Conservation (phyloP, 2,113 vertebrate species). For the Elephantulus edwardii region DNA sequence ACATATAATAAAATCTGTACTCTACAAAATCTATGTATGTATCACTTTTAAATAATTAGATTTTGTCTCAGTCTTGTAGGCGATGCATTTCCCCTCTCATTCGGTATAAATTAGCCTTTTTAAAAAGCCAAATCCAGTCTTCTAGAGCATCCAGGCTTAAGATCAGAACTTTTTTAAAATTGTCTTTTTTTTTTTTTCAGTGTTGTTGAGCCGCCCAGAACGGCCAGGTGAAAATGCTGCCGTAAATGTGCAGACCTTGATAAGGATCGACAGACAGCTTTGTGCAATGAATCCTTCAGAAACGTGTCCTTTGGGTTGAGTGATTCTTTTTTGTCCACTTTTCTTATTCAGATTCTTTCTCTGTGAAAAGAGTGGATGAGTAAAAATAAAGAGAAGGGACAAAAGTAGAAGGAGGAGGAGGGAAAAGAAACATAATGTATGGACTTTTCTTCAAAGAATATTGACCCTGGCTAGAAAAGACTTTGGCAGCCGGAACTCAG, state of each 20-base stretch:
- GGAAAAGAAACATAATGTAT: background rate
- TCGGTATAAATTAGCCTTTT: background rate
- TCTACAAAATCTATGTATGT: background rate
- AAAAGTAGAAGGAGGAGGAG: background rate
- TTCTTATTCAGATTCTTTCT: background rate
- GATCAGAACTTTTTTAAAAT: background rate
- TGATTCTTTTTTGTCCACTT: background rate
- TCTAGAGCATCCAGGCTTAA: background rate
- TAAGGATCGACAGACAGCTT: background rate
- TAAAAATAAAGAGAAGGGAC: background rate
- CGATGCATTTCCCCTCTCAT: background rate
- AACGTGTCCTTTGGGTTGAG: background rate
- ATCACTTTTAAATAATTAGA: background rate
- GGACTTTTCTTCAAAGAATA: background rate
- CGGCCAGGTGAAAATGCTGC: background rate
- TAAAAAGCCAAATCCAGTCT: background rate
- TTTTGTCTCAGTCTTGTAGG: background rate
- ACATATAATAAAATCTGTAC: background rate
- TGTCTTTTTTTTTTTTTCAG: no score
- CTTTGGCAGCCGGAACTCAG: background rate
- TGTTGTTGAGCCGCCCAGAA: background rate
- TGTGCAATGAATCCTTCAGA: background rate
- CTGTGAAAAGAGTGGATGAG: background rate
- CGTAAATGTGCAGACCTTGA: background rate
- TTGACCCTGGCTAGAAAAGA: conserved; percentile 21